phyloP scores from a whole-genome alignment of 2,113 vertebrate species.

The Motacilla alba region DNA sequence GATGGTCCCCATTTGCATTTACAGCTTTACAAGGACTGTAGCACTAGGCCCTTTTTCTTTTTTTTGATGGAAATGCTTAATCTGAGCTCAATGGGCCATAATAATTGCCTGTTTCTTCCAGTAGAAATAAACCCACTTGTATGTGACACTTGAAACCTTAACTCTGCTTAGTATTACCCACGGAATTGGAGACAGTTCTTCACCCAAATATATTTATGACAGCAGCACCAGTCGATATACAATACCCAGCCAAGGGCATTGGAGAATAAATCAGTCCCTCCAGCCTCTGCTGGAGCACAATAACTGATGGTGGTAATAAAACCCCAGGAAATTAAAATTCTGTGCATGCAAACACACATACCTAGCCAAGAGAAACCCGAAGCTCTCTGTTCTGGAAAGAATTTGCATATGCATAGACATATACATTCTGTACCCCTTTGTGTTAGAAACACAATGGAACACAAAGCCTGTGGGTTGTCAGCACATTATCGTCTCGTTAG shows the following conservation, averaged over 20 bases:
- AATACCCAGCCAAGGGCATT: slow-evolving; percentile 25
- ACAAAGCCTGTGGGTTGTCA: background rate
- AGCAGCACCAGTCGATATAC: slow-evolving; percentile 18
- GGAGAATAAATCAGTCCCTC: slow-evolving; percentile 41
- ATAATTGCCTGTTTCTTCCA: slow-evolving; percentile 56
- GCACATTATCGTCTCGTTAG: rapidly evolving
- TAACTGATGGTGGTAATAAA: slow-evolving; percentile 54
- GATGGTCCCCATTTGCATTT: slow-evolving; percentile 46
- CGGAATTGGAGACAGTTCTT: slow-evolving; percentile 10
- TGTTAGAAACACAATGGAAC: background rate
- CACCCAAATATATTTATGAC: slow-evolving; percentile 48
- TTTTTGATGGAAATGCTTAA: slow-evolving; percentile 41
- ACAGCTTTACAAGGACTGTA: slow-evolving; percentile 49
- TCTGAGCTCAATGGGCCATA: slow-evolving; percentile 59
- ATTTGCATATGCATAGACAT: background rate
- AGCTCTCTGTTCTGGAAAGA: background rate
- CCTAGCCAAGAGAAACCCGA: background rate
- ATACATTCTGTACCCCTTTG: background rate
- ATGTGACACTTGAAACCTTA: slow-evolving; percentile 48
- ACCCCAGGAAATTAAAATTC: slow-evolving; percentile 45
- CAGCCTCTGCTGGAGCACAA: background rate
- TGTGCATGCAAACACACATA: background rate
- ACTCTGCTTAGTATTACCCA: slow-evolving; percentile 19
- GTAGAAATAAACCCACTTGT: slow-evolving; percentile 43
- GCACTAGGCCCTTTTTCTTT: background rate